Base-by-base conservation (phyloP, 2,113 vertebrate genomes). In the Thoracochromis brauschi region DNA sequence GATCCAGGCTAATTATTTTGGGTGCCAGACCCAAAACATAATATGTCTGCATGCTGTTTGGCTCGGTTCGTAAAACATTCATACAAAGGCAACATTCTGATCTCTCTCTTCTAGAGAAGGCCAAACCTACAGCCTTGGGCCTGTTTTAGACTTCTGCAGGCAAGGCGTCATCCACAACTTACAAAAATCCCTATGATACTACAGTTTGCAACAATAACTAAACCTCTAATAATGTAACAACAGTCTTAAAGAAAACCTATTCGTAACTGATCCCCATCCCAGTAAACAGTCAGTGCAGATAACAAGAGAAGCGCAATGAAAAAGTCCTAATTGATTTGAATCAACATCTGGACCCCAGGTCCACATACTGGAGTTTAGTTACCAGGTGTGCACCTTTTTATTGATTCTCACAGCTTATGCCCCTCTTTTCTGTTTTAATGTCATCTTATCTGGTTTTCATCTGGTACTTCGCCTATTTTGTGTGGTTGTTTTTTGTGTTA, bases 321-420 rank as follows among this genome's bases (percentile, higher is more conserved):
- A 60, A 71, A 85, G 42, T 73, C 63, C 8, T 85, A 78, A 89
- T 65, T 81, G 53, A 31, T 1, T 88, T 89, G 63, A 90, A 88
- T 89, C 65, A 65, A 81, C 89, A 84, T 91, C 87, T 94, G 93
- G 82, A 60, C 87, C n/a, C 84, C 84, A 87, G 83, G 40, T 85
- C 31, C 24, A 55, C n/a, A 58, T 13, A 2, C 16, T 40, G 17
- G 17, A 14, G 47, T 87, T 82, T 21, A 81, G 79, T 81, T 68
- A 79, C 81, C 93, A 94, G 90, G 86, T 93, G 82, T 80, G 53
- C 57, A 55, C 17, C 79, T n/a, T 24, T 33, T 73, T 65, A 31
- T 53, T 24, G n/a, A 17, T 17, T 80, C 13, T 81, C 35, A 78
- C 26, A 19, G 26, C 45, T 78, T 78, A 31, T 49, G 45, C 42